phyloP scores from a whole-genome alignment of 2,888 invertebrate genomes.

The Sarcophaga variegata region DNA sequence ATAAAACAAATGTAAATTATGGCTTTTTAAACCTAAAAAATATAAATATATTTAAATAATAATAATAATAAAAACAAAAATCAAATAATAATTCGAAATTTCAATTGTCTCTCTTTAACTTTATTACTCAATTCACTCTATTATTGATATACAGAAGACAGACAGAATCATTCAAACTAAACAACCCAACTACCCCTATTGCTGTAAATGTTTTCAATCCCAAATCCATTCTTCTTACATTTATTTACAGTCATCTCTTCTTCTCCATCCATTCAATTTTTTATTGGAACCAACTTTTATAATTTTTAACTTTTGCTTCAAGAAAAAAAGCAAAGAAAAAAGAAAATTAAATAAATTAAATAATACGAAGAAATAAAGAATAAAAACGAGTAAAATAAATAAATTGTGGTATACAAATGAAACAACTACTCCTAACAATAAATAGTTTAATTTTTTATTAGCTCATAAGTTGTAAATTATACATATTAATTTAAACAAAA shows the following conservation, averaged over 20 bases:
- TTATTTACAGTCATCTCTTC: constrained; percentile 28
- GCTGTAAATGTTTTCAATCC: constrained; percentile 18
- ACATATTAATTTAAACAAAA: constrained; percentile 72
- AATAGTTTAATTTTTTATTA: constrained; percentile 73
- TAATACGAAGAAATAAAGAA: neutral
- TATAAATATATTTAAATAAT: constrained; percentile 37
- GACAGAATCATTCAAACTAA: neutral
- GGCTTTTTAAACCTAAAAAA: constrained; percentile 60
- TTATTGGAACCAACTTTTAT: neutral
- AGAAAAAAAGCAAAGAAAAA: constrained; percentile 39
- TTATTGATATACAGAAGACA: neutral
- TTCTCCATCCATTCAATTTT: neutral
- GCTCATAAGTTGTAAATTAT: constrained; percentile 81
- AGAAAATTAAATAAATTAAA: constrained; percentile 20
- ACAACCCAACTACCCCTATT: neutral
- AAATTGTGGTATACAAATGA: constrained; percentile 42
- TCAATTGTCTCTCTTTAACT: too few relatives aligned
- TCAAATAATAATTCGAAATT: too few relatives aligned
- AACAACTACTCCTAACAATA: constrained; percentile 64
- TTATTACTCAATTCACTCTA: neutral
- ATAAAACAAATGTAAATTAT: constrained; percentile 61
- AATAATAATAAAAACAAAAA: neutral
- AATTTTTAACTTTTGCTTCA: neutral
- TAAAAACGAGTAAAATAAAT: neutral
- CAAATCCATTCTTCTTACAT: neutral